Percentiles rank a stretch among this genome's conserved stretches.
Evolutionary conservation across 1,140 invertebrate genomes (phyloP).

Genomic region (Pseudomyrmex sp.): DNA sequence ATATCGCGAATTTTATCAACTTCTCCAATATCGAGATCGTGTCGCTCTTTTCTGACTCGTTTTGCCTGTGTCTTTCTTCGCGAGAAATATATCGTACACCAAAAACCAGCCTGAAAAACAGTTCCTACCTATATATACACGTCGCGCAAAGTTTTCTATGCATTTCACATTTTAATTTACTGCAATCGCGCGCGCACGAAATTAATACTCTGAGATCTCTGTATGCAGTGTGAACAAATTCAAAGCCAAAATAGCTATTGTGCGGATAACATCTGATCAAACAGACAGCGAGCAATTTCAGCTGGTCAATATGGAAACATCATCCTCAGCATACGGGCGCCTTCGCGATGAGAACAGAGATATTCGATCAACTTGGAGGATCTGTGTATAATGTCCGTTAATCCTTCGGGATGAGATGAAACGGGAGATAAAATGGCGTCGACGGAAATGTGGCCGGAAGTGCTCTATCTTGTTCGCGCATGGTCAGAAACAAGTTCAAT

Average conservation of each 20-base stretch:
- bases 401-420: constrained; percentile 56
- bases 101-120: neutral
- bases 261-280: constrained; percentile 69
- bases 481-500: constrained; percentile 42
- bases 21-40: constrained; percentile 22
- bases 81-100: neutral
- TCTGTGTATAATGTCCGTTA: constrained; percentile 65
- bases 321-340: constrained; percentile 35
- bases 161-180: constrained; percentile 31
- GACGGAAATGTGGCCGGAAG: constrained; percentile 48
- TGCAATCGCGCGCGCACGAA: constrained; percentile 11
- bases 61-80: neutral
- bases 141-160: neutral
- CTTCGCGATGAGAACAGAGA: constrained; percentile 2
- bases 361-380: constrained; percentile 67
- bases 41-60: neutral
- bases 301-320: constrained; percentile 71
- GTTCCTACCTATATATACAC: too few relatives aligned
- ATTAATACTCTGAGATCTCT: constrained; percentile 17
- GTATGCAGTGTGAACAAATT: constrained; percentile 25
- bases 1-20: constrained; percentile 19
- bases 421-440: constrained; percentile 10
- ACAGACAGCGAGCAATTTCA: constrained; percentile 70
- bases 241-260: constrained; percentile 66
- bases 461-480: constrained; percentile 44